phyloP scores from a whole-genome alignment of 2,113 vertebrate genomes.

The Trematocara unimaculatum region DNA sequence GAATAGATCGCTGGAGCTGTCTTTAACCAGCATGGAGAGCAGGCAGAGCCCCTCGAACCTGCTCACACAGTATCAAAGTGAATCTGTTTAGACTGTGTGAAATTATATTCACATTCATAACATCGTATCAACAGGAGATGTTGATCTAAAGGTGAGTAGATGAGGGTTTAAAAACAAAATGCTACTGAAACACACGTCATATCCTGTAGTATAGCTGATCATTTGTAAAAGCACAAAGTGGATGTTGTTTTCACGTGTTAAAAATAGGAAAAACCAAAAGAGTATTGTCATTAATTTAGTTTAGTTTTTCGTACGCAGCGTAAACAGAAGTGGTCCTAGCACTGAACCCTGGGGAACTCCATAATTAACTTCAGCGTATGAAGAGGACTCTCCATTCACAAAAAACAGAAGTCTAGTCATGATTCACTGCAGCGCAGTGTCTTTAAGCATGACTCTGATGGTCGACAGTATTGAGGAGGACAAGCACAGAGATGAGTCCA shows the following conservation, averaged over 20 bases:
- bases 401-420: fast-evolving
- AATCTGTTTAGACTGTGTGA: background rate
- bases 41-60: constrained; percentile 87
- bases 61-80: background rate
- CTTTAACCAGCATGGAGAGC: constrained; percentile 82
- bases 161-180: background rate
- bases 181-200: background rate
- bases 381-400: background rate
- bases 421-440: background rate
- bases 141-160: background rate
- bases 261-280: too few relatives aligned
- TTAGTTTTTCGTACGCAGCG: background rate
- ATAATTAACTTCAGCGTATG: background rate
- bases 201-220: background rate
- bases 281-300: too few relatives aligned
- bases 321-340: background rate
- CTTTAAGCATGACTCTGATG: too few relatives aligned
- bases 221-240: background rate
- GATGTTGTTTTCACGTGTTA: too few relatives aligned
- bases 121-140: background rate
- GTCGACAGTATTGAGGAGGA: too few relatives aligned
- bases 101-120: background rate
- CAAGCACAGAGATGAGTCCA: too few relatives aligned
- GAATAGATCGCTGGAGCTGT: constrained; percentile 84
- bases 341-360: background rate